Conservation (phyloP, 1,140 invertebrate genomes). For the Asbolus verrucosus region DNA sequence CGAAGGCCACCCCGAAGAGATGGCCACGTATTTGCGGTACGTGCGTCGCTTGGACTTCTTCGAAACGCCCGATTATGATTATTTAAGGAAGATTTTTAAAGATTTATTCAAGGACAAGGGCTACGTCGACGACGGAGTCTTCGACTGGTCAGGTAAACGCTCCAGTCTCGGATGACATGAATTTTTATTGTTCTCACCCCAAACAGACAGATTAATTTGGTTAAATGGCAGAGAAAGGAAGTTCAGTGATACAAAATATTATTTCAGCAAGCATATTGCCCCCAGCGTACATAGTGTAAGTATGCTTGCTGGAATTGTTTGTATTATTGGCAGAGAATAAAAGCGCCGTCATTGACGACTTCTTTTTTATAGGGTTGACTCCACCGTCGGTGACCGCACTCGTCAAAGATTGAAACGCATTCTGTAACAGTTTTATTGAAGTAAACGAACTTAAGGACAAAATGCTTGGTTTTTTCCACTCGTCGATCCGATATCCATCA, state of each 20-base stretch:
- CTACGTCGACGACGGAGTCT: constrained; percentile 93
- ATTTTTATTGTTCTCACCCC: constrained; percentile 6
- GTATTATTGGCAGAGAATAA: not conserved
- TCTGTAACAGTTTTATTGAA: constrained; percentile 30
- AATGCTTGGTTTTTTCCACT: too few relatives aligned
- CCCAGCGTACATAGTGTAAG: constrained; percentile 17
- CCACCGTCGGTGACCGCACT: constrained; percentile 18
- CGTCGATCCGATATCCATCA: not conserved
- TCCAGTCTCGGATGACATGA: not conserved
- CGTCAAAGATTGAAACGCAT: constrained; percentile 23
- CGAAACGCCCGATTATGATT: constrained; percentile 99
- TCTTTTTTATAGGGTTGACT: not conserved
- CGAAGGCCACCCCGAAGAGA: constrained; percentile 97
- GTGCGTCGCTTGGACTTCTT: constrained; percentile 92
- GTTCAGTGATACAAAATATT: constrained; percentile 32
- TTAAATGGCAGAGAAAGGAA: constrained; percentile 31
- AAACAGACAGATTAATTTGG: constrained; percentile 33
- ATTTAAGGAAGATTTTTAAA: constrained; percentile 94
- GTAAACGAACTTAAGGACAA: constrained; percentile 17
- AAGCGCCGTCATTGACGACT: not conserved
- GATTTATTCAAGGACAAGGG: constrained; percentile 94
- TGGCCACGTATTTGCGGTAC: constrained; percentile 89
- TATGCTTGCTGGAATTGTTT: constrained; percentile 31
- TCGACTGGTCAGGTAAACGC: constrained; percentile 95
- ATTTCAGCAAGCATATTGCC: constrained; percentile 33